phyloP scores from a whole-genome alignment of 2,797 vertebrate species.

The Gobio occitaniae region DNA sequence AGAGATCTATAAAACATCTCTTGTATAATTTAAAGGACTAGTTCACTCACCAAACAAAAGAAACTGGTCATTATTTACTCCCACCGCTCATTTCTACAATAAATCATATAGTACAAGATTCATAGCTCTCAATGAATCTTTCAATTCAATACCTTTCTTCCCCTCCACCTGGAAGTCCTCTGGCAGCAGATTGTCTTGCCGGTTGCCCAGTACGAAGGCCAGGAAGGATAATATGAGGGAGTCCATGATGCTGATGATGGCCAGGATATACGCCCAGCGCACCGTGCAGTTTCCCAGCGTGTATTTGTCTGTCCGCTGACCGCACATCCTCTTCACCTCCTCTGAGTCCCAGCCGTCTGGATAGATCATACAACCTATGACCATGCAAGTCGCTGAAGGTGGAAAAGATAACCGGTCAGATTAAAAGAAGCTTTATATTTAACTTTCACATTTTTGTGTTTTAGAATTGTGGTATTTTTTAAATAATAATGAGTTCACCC shows the following conservation, averaged over 20 bases:
- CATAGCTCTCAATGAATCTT: no score
- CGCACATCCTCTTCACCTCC: conserved; percentile 92
- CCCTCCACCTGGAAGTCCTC: conserved; percentile 91
- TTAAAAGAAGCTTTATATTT: not conserved
- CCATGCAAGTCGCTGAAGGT: conserved; percentile 87
- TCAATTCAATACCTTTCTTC: conserved; percentile 80
- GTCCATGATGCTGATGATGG: conserved; percentile 96
- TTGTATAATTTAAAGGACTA: not conserved
- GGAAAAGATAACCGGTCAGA: not conserved
- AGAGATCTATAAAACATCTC: not conserved
- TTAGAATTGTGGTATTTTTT: no score
- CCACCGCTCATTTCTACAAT: not conserved
- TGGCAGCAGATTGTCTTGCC: conserved; percentile 95
- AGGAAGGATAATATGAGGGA: conserved; percentile 92
- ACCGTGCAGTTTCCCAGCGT: conserved; percentile 94
- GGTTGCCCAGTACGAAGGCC: conserved; percentile 91
- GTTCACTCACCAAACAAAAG: not conserved
- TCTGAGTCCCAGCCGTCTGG: conserved; percentile 96
- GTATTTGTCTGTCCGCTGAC: conserved; percentile 95
- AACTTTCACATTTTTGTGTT: not conserved
- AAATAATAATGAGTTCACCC: no score
- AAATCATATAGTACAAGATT: not conserved
- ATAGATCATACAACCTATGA: conserved; percentile 97
- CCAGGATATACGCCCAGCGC: conserved; percentile 98
- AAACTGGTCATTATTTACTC: not conserved